Conservation (phyloP, 2,888 invertebrate genomes). For the Clistopyga incitator region DNA sequence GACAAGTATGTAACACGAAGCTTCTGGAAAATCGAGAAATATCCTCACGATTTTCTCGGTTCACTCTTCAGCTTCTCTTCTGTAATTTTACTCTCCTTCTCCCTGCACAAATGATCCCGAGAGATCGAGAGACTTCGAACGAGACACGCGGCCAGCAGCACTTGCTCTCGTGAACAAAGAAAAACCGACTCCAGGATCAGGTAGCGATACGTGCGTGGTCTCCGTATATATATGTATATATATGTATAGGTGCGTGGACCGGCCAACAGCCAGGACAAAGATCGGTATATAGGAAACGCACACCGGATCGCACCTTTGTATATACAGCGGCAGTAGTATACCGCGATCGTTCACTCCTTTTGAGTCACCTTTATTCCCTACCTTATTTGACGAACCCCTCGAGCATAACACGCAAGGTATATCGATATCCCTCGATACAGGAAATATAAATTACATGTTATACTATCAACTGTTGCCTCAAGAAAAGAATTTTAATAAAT, state of each 20-base stretch:
- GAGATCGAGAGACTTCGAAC: constrained; percentile 28
- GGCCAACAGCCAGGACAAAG: constrained; percentile 53
- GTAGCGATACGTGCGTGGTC: constrained; percentile 15
- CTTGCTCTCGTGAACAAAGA: constrained; percentile 56
- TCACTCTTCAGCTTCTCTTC: background rate
- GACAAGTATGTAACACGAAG: constrained; percentile 9
- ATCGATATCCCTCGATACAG: constrained; percentile 6
- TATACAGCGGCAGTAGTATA: background rate
- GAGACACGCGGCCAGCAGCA: constrained; percentile 32
- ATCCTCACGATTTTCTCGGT: background rate
- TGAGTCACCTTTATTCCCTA: constrained; percentile 16
- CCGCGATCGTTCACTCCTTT: constrained; percentile 44
- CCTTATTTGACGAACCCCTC: constrained; percentile 47
- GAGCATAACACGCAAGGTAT: constrained; percentile 1
- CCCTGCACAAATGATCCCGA: constrained; percentile 37
- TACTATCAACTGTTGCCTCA: background rate
- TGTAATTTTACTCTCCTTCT: background rate
- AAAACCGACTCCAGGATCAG: constrained; percentile 49
- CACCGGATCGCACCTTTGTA: constrained; percentile 28
- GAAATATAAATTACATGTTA: constrained; percentile 20
- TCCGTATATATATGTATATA: constrained; percentile 1
- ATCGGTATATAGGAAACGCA: constrained; percentile 39
- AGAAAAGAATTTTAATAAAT: no score
- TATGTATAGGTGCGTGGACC: constrained; percentile 29
- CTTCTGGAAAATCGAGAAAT: constrained; percentile 3